Evolutionary conservation across 1,140 invertebrate species (phyloP).

Genomic region (Drosophila takahashii): DNA sequence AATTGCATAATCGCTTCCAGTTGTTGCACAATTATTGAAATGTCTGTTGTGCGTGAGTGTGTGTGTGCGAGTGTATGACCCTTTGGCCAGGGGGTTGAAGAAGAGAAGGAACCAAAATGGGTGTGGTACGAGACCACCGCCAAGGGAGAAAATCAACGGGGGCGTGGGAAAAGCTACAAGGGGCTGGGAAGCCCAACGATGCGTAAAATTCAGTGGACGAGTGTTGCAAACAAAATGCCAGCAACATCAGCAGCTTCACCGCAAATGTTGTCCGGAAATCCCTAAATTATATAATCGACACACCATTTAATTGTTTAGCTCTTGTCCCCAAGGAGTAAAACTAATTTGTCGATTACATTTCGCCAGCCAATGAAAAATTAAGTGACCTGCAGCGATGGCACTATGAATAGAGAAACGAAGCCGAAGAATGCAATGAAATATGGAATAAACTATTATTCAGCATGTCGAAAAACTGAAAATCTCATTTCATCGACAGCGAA

Average conservation of each 20-base stretch:
- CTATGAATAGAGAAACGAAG: not conserved
- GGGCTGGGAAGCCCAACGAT: conserved; percentile 58
- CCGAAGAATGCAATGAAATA: conserved; percentile 23
- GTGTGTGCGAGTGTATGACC: conserved; percentile 15
- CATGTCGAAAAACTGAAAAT: conserved; percentile 71
- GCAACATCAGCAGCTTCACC: not conserved
- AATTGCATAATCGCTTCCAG: conserved; percentile 83
- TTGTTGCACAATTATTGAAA: conserved; percentile 84
- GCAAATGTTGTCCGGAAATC: conserved; percentile 43
- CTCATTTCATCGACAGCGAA: conserved; percentile 58
- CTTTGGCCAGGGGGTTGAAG: conserved; percentile 4
- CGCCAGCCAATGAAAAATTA: conserved; percentile 36
- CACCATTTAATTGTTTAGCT: conserved; percentile 61
- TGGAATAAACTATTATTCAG: conserved; percentile 57
- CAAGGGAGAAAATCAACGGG: conserved; percentile 5
- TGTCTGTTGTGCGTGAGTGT: conserved; percentile 54
- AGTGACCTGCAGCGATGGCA: conserved; percentile 23
- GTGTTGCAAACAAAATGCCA: conserved; percentile 60
- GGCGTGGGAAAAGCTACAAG: conserved; percentile 17
- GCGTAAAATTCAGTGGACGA: conserved; percentile 76
- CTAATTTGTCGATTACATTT: conserved; percentile 58
- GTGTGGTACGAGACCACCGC: conserved; percentile 30
- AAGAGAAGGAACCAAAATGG: not conserved
- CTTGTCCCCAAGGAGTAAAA: conserved; percentile 11
- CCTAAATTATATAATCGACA: conserved; percentile 60